Evolutionary conservation across 53 echinoderm and acorn worm species (phyloP).

Genomic region (Holothuria scabra): DNA sequence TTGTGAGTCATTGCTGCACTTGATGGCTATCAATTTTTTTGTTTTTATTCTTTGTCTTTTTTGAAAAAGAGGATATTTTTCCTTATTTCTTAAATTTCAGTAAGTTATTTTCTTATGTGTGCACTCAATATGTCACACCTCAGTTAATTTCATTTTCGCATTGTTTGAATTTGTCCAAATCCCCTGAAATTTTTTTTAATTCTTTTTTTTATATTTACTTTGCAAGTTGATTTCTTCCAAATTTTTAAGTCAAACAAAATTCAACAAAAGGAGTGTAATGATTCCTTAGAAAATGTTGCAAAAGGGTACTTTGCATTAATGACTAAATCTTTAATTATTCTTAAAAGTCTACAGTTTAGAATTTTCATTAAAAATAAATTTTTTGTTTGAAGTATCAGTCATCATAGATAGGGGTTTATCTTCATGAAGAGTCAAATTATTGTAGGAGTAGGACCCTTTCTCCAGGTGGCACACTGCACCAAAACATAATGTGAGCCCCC

Average conservation of each 20-base stretch:
- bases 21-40: conserved; percentile 27
- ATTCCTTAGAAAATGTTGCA: background rate
- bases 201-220: conserved; percentile 33
- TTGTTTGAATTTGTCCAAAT: conserved; percentile 39
- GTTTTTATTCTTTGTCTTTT: conserved; percentile 15
- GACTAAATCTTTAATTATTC: too few relatives aligned
- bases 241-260: too few relatives aligned
- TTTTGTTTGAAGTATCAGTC: too few relatives aligned
- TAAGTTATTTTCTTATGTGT: conserved; percentile 45
- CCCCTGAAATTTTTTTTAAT: conserved; percentile 28
- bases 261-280: background rate
- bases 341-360: too few relatives aligned
- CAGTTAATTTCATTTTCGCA: conserved; percentile 44
- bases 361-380: too few relatives aligned
- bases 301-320: too few relatives aligned
- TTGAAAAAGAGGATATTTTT: background rate
- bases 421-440: background rate
- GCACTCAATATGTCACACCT: conserved; percentile 39
- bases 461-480: background rate
- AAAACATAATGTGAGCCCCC: background rate
- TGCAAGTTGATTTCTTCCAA: conserved; percentile 14
- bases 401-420: too few relatives aligned
- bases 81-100: background rate
- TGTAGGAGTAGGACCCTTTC: background rate
- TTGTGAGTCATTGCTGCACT: conserved; percentile 46